phyloP scores from a whole-genome alignment of 2,888 invertebrate species.

The Parasteatoda lunata region DNA sequence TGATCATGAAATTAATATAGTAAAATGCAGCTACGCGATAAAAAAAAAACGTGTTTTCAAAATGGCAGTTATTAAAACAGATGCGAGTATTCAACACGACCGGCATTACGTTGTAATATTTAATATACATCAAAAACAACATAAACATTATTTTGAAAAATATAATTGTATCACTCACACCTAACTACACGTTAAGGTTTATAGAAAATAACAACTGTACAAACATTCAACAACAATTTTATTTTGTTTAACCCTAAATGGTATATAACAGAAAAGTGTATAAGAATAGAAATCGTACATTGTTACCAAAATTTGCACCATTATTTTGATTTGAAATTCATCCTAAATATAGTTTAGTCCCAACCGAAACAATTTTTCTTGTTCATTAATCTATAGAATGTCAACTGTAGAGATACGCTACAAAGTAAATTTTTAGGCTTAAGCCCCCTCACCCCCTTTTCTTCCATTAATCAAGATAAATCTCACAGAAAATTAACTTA shows the following conservation, averaged over 20 bases:
- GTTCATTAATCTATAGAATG: no score
- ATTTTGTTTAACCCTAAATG: constrained; percentile 28
- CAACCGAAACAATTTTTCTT: no score
- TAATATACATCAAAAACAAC: constrained; percentile 5
- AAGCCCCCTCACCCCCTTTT: no score
- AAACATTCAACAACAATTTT: background rate
- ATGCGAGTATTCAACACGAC: background rate
- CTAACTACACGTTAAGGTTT: background rate
- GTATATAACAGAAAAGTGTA: background rate
- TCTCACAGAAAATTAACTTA: no score
- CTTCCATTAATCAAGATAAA: no score
- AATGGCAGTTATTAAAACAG: constrained; percentile 14
- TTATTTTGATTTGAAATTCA: background rate
- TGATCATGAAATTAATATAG: background rate
- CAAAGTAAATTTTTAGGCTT: no score
- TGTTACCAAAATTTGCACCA: constrained; percentile 52
- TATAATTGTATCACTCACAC: background rate
- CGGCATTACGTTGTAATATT: constrained; percentile 13
- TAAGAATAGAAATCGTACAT: constrained; percentile 17
- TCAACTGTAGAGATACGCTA: no score
- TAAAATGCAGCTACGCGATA: background rate
- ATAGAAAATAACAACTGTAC: background rate
- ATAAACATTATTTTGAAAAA: background rate
- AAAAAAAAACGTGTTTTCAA: constrained; percentile 22
- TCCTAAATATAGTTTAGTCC: background rate